A percentile compares a stretch with the other conserved stretches of the same genome.
Conservation (phyloP, 2,888 invertebrate genomes). For the Dichetophora obliterata region DNA sequence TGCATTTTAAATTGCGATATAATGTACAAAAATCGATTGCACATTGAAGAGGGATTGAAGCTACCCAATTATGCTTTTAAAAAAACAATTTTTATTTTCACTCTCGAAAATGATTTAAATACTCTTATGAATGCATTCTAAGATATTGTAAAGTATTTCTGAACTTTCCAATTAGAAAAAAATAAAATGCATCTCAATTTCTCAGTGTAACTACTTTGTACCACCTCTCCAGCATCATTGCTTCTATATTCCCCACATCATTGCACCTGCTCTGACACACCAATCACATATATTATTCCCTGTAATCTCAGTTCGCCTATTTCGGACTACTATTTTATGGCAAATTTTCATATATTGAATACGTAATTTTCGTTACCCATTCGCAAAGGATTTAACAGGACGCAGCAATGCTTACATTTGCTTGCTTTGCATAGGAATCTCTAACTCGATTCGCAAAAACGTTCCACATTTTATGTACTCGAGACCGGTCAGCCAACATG, state of each 20-base stretch:
- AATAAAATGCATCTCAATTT: no score
- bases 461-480: not conserved
- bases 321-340: constrained; percentile 16
- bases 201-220: no score
- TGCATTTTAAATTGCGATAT: no score
- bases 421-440: constrained; percentile 15
- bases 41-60: no score
- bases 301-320: constrained; percentile 35
- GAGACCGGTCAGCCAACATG: not conserved
- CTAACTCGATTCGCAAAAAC: not conserved
- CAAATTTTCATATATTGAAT: constrained; percentile 42
- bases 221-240: no score
- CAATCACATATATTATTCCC: constrained; percentile 35
- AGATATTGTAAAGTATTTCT: no score
- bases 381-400: constrained; percentile 32
- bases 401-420: constrained; percentile 5
- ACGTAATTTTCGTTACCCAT: constrained; percentile 40
- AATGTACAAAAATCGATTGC: no score
- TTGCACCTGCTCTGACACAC: not conserved
- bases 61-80: no score
- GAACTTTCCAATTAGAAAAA: no score
- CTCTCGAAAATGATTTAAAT: no score
- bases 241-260: not conserved
- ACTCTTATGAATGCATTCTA: no score
- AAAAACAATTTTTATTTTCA: no score